phyloP scores from a whole-genome alignment of 2,888 invertebrate genomes.

The Tipula helvola region DNA sequence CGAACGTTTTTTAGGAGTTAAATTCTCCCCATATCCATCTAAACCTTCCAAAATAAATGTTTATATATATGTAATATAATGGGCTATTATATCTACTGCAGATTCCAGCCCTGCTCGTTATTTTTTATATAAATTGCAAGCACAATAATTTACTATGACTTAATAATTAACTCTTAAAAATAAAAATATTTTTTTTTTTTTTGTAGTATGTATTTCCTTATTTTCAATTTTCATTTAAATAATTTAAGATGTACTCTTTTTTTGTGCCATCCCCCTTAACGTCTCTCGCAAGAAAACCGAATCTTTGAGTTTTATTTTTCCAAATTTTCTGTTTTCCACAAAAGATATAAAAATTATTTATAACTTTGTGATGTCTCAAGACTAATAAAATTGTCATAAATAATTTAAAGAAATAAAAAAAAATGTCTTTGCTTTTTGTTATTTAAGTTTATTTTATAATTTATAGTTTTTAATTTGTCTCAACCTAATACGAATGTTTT shows the following conservation, averaged over 20 bases:
- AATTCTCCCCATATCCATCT: too few relatives aligned
- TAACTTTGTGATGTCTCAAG: neutral
- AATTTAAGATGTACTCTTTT: neutral
- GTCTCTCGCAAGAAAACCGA: neutral
- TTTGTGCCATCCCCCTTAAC: neutral
- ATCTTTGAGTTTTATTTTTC: neutral
- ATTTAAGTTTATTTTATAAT: neutral
- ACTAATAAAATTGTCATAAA: neutral
- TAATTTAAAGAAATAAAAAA: neutral
- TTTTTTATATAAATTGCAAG: too few relatives aligned
- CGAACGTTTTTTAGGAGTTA: too few relatives aligned
- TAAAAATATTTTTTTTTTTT: neutral
- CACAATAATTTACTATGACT: neutral
- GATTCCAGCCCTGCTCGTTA: too few relatives aligned
- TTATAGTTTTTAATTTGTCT: neutral
- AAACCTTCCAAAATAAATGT: too few relatives aligned
- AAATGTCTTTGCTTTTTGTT: neutral
- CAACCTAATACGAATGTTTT: neutral
- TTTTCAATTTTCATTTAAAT: neutral
- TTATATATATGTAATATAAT: too few relatives aligned
- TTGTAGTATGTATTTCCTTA: neutral
- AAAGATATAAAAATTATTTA: neutral
- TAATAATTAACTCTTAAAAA: neutral
- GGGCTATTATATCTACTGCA: too few relatives aligned
- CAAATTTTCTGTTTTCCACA: neutral